Evolutionary conservation across 2,113 vertebrate genomes (phyloP), one percentile per base, ranked within the genome.

Genomic region (Melanotaenia duboulayi): DNA sequence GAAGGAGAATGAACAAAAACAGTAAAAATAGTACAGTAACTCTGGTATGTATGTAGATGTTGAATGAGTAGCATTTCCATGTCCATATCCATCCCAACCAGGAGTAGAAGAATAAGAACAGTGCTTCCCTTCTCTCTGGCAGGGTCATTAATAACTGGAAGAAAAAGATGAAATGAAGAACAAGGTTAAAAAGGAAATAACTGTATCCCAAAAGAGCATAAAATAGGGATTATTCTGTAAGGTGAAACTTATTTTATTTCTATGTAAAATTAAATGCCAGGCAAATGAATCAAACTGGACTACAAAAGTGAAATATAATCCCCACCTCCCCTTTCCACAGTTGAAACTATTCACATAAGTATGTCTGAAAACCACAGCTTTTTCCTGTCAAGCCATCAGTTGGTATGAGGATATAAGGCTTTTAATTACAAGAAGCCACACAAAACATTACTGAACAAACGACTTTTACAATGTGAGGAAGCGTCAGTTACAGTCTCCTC

Each of bases 341-440:
- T 22, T 57, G 28, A 44, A 52, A 11, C 24, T 20, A 60, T 49
- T 76, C 35, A 28, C 11, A 23, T 9, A 13, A 4, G 6, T 19
- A 1, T 16, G 19, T 19, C 14, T 60, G 6, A 14, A 42, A 69
- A 64, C 55, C 51, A 0, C 48, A 73, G 14, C 6, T 11, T 1
- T 1, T 25, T 65, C n/a, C 66, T 49, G 56, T 83, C 46, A 4
- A 3, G 16, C 2, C 4, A 61, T 11, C 16, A 8, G 4, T 8
- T 68, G 71, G 71, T 72, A 84, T 90, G 88, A 86, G 79, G 85
- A 90, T 74, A 13, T 44, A 0, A 0, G n/a, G 0, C 4, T 6
- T 25, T 17, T 17, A 24, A 13, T 61, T 63, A n/a, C 28, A 1
- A 16, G 71, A 69, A 59, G 11, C 52, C 0, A 0, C 0, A 0